Evolutionary conservation across 2,888 invertebrate genomes (phyloP), one percentile per base, ranked within the genome.

Genomic region (Molanna angustata): DNA sequence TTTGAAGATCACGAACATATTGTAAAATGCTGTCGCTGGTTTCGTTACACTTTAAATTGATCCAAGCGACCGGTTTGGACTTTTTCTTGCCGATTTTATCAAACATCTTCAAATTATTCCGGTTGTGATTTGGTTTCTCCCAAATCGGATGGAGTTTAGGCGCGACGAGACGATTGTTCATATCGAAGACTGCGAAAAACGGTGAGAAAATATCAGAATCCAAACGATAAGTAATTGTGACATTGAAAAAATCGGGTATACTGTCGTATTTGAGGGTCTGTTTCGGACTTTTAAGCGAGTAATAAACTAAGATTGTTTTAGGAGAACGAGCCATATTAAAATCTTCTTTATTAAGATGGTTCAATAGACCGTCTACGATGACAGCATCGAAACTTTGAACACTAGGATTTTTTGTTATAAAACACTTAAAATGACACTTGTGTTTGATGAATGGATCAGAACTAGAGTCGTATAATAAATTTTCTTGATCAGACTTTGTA

Each of bases 151-250:
- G 43, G 0, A 39, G 2, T 0, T 54, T 45, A 1, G 73, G 71
- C 13, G 69, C 66, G 1, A 61, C 59, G 3, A 57, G 51, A 0
- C 61, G 67, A 1, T 59, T 63, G 18, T 74, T 70, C 27, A 61
- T 33, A 4, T 78, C 52, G 4, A 60, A 55, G 3, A 63, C 66
- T 3, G 61, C 56, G 3, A 63, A 67, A 54, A 79, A 79, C 1
- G 73, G 62, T 73, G 73, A 73, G 1, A 66, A 35, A 14, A 79
- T 63, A 60, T 79, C 79, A 51, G 79, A 79, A 59, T 73, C 76
- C 52, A 74, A 59, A 53, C 79, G 69, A 62, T 80, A 80, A 1
- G 75, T 79, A 76, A 80, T 79, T 1, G 80, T 81, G 54, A 74
- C 64, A 61, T 82, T 82, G 59, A 76, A 84, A 52, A 80, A 79